Conservation (phyloP, 1,140 invertebrate species). For the Neodiprion virginianus region DNA sequence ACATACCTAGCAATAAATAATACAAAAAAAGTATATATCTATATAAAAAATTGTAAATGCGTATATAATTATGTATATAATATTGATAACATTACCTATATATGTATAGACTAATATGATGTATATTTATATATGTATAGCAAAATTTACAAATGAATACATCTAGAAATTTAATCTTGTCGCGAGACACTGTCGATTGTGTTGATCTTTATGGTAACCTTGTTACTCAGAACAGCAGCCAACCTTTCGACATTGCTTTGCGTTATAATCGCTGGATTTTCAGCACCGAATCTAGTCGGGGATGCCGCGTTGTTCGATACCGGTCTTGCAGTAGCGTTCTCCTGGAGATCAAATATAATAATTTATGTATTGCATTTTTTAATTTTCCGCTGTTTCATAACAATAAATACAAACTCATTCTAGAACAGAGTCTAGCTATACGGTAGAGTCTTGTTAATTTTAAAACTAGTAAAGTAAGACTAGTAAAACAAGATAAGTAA, state of each 20-base stretch:
- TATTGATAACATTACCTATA: not conserved
- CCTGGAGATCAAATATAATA: constrained; percentile 33
- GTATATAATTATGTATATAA: not conserved
- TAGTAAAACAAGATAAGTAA: too few relatives aligned
- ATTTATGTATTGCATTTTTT: not conserved
- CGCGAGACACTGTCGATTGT: not conserved
- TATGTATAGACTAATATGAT: not conserved
- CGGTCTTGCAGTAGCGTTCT: constrained; percentile 30
- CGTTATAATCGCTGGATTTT: constrained; percentile 16
- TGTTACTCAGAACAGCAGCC: constrained; percentile 50
- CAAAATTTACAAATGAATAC: constrained; percentile 5
- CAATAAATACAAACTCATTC: too few relatives aligned
- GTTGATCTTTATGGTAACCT: constrained; percentile 53
- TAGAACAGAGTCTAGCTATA: too few relatives aligned
- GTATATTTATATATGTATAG: not conserved
- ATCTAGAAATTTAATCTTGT: constrained; percentile 1
- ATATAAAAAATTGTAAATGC: constrained; percentile 6
- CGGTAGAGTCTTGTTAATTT: too few relatives aligned
- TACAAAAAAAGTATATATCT: not conserved
- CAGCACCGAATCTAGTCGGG: constrained; percentile 25
- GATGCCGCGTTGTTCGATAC: constrained; percentile 25
- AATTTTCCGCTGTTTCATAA: too few relatives aligned
- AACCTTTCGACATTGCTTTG: constrained; percentile 54
- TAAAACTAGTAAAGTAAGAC: too few relatives aligned
- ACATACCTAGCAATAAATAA: constrained; percentile 1